Evolutionary conservation across 2,113 vertebrate genomes (phyloP), one percentile per base, ranked within the genome.

Genomic region (Eupsittula cactorum): DNA sequence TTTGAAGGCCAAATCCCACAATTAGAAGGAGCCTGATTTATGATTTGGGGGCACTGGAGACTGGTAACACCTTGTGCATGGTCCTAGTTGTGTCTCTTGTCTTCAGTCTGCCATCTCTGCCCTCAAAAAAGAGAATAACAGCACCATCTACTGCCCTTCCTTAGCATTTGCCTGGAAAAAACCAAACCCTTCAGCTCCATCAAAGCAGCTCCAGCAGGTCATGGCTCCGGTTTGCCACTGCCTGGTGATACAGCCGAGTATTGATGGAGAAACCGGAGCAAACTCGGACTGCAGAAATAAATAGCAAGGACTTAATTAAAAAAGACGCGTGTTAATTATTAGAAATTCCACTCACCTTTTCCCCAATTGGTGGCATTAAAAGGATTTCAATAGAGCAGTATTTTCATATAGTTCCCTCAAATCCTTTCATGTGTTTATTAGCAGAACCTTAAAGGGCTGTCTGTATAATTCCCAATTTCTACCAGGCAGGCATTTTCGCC

Each of bases 101-200:
- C 31, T 74, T 65, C 64, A 24, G 23, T 2, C 33, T 2, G 25
- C 33, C 52, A 11, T 9, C 68, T 27, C 33, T 33, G 49, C 6
- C 28, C 68, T 78, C 92, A 69, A 97, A 95, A 96, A 81, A 67
- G 95, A 97, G 96, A 95, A 89, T 93, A 90, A 96, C 86, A 91
- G 95, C 97, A 97, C 97, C 97, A 97, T 93, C 97, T 97, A 95
- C 94, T 96, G 97, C 42, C 78, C 10, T 50, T 73, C 39, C 13
- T 41, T 6, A 35, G 87, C 63, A 93, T 31, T 41, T 55, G n/a
- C 92, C 57, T 37, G 74, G 44, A 52, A 60, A 90, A 84, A 21
- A 24, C 10, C 57, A 16, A 74, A 71, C 12, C 39, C 23, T 37
- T 9, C 69, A 12, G 39, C 67, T 70, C 64, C 68, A 28, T 3